These are phyloP conservation scores for Stenoptilia bipunctidactyla DNA, from an alignment of 2,888 invertebrate genomes.

Conservation along the genomic window DNA sequence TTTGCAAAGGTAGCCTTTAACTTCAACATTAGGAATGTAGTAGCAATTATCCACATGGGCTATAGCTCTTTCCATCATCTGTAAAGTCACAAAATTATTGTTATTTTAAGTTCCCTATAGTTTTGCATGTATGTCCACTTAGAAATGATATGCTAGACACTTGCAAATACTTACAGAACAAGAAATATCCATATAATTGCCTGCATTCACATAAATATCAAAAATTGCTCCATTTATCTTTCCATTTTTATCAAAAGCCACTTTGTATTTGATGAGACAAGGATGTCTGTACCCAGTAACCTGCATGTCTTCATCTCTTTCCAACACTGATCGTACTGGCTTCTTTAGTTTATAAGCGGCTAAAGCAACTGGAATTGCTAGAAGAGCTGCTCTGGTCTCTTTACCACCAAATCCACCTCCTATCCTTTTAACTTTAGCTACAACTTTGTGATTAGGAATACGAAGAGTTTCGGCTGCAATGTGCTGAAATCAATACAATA, in stretches of 20 bases:
- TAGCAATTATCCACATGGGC: slow-evolving; percentile 88
- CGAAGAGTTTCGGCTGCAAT: slow-evolving; percentile 73
- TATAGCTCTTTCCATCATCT: slow-evolving; percentile 86
- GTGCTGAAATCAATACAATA: slow-evolving; percentile 48
- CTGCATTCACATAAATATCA: slow-evolving; percentile 78
- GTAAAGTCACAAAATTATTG: too few relatives aligned
- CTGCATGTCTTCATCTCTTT: slow-evolving; percentile 90
- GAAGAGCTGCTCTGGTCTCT: slow-evolving; percentile 74
- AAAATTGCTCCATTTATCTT: slow-evolving; percentile 74
- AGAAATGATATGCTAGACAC: too few relatives aligned
- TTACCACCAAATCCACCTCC: slow-evolving; percentile 94
- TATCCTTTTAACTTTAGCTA: slow-evolving; percentile 80
- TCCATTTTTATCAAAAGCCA: slow-evolving; percentile 78
- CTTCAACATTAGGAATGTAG: slow-evolving; percentile 77
- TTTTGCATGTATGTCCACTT: too few relatives aligned
- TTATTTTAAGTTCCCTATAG: too few relatives aligned
- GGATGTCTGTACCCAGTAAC: slow-evolving; percentile 86
- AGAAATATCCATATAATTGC: slow-evolving; percentile 81
- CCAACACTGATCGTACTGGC: slow-evolving; percentile 82
- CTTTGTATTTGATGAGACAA: slow-evolving; percentile 81
- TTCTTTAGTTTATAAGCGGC: slow-evolving; percentile 80
- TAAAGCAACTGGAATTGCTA: slow-evolving; percentile 77
- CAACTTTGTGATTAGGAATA: slow-evolving; percentile 76
- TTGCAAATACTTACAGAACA: slow-evolving; percentile 55
- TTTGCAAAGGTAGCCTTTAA: slow-evolving; percentile 81